phyloP scores from a whole-genome alignment of 2,113 vertebrate genomes.

The Chrysochloris asiatica region DNA sequence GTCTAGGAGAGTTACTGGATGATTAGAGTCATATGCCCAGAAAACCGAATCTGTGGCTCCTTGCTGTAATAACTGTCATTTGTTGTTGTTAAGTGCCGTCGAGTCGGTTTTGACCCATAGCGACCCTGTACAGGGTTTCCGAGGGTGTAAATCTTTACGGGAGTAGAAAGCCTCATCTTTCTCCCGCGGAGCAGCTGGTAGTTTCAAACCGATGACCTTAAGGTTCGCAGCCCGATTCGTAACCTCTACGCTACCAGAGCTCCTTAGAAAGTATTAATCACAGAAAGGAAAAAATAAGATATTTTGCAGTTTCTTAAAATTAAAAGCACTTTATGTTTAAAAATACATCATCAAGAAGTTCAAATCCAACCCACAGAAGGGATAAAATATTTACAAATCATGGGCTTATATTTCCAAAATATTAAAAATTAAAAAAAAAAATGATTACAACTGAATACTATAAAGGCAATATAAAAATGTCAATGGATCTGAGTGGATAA shows the following conservation, averaged over 20 bases:
- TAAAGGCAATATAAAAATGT: background rate
- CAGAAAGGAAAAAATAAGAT: background rate
- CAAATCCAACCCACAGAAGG: background rate
- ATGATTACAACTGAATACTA: background rate
- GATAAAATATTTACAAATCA: background rate
- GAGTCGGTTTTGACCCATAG: too few species aligned
- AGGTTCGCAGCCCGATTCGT: too few species aligned
- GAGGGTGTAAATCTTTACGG: too few species aligned
- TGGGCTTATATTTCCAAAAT: background rate
- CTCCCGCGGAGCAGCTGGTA: too few species aligned
- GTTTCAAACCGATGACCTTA: too few species aligned
- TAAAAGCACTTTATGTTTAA: too few species aligned
- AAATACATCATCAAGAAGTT: background rate
- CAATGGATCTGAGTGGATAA: background rate
- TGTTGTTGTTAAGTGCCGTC: too few species aligned
- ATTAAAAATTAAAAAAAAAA: background rate
- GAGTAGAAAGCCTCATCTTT: too few species aligned
- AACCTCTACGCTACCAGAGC: too few species aligned
- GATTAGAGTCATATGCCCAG: background rate
- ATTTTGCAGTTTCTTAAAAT: background rate
- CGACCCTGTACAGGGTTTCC: too few species aligned
- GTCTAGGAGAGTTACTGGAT: background rate
- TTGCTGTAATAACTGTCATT: slow-evolving; percentile 5
- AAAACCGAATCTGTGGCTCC: background rate
- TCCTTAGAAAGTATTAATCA: background rate